A percentile compares a stretch with the other conserved stretches of the same genome.
Conservation (phyloP, 2,797 vertebrate species). For the Hippoglossus hippoglossus region DNA sequence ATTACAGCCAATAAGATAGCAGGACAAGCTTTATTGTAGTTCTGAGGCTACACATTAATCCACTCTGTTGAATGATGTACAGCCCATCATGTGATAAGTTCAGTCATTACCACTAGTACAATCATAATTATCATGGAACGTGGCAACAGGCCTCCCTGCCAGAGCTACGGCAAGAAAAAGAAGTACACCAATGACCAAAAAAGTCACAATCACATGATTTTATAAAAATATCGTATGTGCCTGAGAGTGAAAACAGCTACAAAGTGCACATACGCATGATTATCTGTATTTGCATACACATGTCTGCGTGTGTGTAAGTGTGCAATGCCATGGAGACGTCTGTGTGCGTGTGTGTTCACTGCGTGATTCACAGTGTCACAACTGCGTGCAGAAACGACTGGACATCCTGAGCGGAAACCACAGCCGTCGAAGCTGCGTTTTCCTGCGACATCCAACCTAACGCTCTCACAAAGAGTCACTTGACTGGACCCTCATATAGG, state of each 20-base stretch:
- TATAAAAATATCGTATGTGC: constrained; percentile 3
- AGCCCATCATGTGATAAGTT: constrained; percentile 78
- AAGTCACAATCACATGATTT: constrained; percentile 49
- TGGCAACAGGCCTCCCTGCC: constrained; percentile 30
- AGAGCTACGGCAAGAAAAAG: not conserved
- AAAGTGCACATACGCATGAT: constrained; percentile 12
- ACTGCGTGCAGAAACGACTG: constrained; percentile 78
- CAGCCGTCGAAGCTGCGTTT: constrained; percentile 76
- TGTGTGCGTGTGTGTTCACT: constrained; percentile 65
- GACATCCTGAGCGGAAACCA: constrained; percentile 86
- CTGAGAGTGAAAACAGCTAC: constrained; percentile 16
- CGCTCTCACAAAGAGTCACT: constrained; percentile 86
- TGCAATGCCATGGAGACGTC: constrained; percentile 60
- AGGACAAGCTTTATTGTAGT: constrained; percentile 72
- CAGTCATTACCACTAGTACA: constrained; percentile 76
- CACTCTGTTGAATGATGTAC: constrained; percentile 48
- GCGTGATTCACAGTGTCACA: constrained; percentile 83
- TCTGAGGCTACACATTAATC: constrained; percentile 82
- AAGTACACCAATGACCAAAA: not conserved
- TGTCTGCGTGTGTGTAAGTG: constrained; percentile 40
- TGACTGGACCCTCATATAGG: constrained; percentile 85
- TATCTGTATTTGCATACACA: constrained; percentile 37
- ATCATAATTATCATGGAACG: constrained; percentile 67
- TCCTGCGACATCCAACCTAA: constrained; percentile 79
- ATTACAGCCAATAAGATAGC: constrained; percentile 71